These are phyloP conservation scores for Apocheima hispidaria DNA, from an alignment of 2,888 invertebrate species.

Conservation along the genomic window DNA sequence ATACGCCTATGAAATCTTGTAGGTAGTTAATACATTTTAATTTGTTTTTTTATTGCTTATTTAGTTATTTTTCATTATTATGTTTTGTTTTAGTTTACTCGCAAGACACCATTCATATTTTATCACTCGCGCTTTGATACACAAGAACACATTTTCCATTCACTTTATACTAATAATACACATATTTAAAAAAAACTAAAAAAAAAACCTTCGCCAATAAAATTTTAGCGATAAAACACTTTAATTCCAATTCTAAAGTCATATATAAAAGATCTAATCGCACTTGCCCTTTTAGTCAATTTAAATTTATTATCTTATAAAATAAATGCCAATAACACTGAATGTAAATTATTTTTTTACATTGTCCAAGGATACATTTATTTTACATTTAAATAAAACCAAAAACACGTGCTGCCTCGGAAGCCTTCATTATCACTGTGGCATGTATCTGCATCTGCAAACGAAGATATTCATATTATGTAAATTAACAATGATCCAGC, in stretches of 20 bases:
- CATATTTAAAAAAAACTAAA: no score
- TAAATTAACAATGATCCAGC: constrained; percentile 19
- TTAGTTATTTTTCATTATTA: no score
- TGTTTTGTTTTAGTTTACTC: background rate
- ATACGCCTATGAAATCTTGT: background rate
- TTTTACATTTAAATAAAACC: constrained; percentile 7
- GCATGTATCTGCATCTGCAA: constrained; percentile 6
- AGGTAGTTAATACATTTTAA: no score
- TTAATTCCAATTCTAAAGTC: background rate
- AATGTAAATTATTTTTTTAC: background rate
- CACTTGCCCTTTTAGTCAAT: background rate
- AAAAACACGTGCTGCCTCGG: constrained; percentile 1
- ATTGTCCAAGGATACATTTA: background rate
- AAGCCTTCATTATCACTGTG: constrained; percentile 18
- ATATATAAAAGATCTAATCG: background rate
- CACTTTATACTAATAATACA: no score
- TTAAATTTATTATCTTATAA: background rate
- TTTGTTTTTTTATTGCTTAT: no score
- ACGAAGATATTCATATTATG: constrained; percentile 15
- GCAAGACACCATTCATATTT: background rate
- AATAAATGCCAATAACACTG: background rate
- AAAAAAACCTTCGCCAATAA: background rate
- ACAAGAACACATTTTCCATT: background rate
- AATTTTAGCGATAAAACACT: constrained; percentile 3
- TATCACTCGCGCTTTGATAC: background rate